Conservation (phyloP, 2,797 vertebrate genomes). For the Scyliorhinus canicula region DNA sequence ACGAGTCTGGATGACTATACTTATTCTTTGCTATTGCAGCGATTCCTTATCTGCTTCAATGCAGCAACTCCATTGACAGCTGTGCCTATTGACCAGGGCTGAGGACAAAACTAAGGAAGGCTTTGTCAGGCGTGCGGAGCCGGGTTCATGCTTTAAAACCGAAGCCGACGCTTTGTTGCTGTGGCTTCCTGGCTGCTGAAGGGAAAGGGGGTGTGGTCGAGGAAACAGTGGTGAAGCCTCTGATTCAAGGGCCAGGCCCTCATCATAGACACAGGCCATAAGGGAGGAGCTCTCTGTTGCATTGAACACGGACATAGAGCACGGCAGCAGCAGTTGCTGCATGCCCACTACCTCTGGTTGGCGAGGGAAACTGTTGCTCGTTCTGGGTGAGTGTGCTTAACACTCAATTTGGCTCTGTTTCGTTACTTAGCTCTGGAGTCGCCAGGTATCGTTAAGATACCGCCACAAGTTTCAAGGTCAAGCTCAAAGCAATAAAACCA, state of each 20-base stretch:
- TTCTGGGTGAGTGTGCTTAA: too few species aligned
- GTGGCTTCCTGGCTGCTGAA: not conserved
- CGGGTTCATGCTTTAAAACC: not conserved
- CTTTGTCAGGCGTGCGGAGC: not conserved
- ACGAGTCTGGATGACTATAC: too few species aligned
- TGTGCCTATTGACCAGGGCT: not conserved
- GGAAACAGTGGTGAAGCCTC: not conserved
- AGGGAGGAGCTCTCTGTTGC: too few species aligned
- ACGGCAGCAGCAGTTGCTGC: not conserved
- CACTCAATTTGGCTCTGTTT: too few species aligned
- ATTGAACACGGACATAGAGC: not conserved
- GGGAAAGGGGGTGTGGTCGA: not conserved
- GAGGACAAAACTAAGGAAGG: not conserved
- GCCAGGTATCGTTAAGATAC: too few species aligned
- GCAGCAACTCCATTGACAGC: not conserved
- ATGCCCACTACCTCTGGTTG: not conserved
- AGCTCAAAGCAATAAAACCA: too few species aligned
- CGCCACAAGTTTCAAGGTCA: too few species aligned
- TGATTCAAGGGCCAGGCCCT: not conserved
- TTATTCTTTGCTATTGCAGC: too few species aligned
- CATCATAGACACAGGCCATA: not conserved
- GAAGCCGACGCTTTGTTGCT: not conserved
- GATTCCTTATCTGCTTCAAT: too few species aligned
- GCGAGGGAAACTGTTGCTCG: too few species aligned
- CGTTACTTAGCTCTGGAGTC: too few species aligned